These are phyloP conservation scores for Drosophila setosimentum DNA, from an alignment of 2,888 invertebrate genomes.

Conservation along the genomic window DNA sequence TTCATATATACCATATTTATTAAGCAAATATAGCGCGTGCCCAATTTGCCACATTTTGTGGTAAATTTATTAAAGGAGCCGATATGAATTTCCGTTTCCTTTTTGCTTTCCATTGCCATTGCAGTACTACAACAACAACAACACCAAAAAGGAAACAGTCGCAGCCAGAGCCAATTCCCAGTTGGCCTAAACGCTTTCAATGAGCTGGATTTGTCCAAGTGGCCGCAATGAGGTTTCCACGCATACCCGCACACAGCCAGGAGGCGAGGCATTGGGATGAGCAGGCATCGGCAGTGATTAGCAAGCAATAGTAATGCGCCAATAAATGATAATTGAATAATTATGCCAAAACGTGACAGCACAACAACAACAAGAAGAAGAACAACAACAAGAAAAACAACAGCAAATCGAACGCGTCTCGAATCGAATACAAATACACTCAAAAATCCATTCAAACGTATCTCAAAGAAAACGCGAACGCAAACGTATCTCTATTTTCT, in stretches of 20 bases:
- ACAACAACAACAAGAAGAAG: constrained; percentile 11
- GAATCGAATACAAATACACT: constrained; percentile 31
- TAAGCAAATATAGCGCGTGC: no score
- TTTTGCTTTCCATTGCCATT: constrained; percentile 53
- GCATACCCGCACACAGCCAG: constrained; percentile 1
- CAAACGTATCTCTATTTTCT: constrained; percentile 30
- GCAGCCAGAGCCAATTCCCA: constrained; percentile 9
- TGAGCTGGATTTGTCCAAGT: constrained; percentile 69
- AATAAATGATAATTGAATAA: constrained; percentile 40
- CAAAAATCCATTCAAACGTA: constrained; percentile 37
- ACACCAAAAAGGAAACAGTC: constrained; percentile 7
- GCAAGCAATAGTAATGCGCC: constrained; percentile 36
- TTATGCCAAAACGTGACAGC: constrained; percentile 28
- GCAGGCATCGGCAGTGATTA: constrained; percentile 24
- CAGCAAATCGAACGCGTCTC: constrained; percentile 11
- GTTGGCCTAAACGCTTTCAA: constrained; percentile 49
- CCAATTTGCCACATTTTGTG: constrained; percentile 56
- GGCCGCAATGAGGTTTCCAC: constrained; percentile 35
- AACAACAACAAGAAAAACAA: constrained; percentile 2
- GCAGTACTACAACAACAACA: constrained; percentile 45
- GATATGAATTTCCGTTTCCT: constrained; percentile 66
- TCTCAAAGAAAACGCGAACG: constrained; percentile 43
- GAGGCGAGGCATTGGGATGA: constrained; percentile 3
- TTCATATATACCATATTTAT: background rate
- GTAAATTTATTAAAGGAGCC: constrained; percentile 68